Percentiles rank a stretch among this genome's conserved stretches.
Conservation (phyloP, 2,797 vertebrate species). For the Anas acuta region DNA sequence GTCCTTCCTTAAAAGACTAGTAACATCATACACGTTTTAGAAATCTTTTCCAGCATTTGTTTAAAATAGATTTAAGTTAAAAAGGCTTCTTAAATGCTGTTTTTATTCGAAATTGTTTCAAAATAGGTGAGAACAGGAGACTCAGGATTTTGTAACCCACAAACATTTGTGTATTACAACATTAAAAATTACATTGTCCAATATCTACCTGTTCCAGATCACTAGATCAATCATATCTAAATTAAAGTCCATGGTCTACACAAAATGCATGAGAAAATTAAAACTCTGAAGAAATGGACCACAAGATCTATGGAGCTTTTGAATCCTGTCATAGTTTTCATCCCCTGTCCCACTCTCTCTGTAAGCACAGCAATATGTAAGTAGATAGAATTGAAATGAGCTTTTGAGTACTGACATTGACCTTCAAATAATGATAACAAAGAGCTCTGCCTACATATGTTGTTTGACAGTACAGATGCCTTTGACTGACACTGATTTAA, state of each 20-base stretch:
- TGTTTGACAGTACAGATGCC: background rate
- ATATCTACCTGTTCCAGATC: background rate
- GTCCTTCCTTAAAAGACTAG: background rate
- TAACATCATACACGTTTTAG: background rate
- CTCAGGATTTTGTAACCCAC: background rate
- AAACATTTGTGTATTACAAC: background rate
- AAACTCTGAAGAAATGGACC: background rate
- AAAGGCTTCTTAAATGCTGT: background rate
- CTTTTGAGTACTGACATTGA: background rate
- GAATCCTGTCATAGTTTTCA: background rate
- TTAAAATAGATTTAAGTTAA: background rate
- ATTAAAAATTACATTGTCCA: background rate
- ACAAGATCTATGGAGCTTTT: background rate
- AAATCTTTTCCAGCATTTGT: background rate
- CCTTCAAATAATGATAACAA: background rate
- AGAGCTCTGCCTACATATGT: background rate
- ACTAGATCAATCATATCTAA: accelerated
- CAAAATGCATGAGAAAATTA: background rate
- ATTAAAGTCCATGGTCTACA: background rate
- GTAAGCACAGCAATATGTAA: background rate
- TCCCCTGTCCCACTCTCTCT: accelerated
- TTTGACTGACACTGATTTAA: background rate
- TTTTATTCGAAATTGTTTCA: background rate
- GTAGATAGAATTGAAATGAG: background rate
- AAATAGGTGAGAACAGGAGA: accelerated